Base-by-base conservation (phyloP, 2,888 invertebrate genomes). In the Odontocerum albicorne region DNA sequence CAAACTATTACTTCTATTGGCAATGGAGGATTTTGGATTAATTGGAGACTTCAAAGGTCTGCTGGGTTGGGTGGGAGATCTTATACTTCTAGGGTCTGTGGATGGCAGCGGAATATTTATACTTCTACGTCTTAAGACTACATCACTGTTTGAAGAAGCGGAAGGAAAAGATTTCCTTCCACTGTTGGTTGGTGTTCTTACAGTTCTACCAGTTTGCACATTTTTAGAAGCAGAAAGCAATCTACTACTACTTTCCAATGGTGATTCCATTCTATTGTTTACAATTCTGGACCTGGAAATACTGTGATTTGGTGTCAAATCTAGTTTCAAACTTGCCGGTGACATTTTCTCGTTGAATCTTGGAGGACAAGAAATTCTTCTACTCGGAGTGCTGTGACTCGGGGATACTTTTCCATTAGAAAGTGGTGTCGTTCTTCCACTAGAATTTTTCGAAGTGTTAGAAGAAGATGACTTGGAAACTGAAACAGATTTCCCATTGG, bases 231-330 rank as follows among this genome's bases (percentile, higher is more conserved):
- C 38, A 10, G 49, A 40, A 44, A 59, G 49, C 20, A 54, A 40
- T 51, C 55, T 60, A 39, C 50, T 17, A 19, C 53, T 58, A 46
- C 58, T 56, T 39, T 61, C 61, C 15, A 61, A 42, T 4, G 61
- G 61, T 46, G 61, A 61, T 13, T 52, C 54, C 61, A 61, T 58
- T 39, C 61, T 55, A 49, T 61, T 61, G 27, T 61, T 61, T 17
- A 61, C 38, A 15, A 51, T n/a, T 35, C 51, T 42, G 0, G 51
- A 49, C 31, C 55, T 60, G 6, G 36, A 17, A 15, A 20, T 42
- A 35, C 39, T 53, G 20, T 45, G 58, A 19, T 20, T 45, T n/a
- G 49, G 39, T 31, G 52, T 46, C 10, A 61, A 21, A 38, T 61
- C 61, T 45, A 61, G 38, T 44, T 61, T 61, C 17, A 61, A 56